A percentile compares a stretch with the other conserved stretches of the same genome.
Evolutionary conservation across 2,113 vertebrate genomes (phyloP).

Genomic region (Prietella phreatophila): DNA sequence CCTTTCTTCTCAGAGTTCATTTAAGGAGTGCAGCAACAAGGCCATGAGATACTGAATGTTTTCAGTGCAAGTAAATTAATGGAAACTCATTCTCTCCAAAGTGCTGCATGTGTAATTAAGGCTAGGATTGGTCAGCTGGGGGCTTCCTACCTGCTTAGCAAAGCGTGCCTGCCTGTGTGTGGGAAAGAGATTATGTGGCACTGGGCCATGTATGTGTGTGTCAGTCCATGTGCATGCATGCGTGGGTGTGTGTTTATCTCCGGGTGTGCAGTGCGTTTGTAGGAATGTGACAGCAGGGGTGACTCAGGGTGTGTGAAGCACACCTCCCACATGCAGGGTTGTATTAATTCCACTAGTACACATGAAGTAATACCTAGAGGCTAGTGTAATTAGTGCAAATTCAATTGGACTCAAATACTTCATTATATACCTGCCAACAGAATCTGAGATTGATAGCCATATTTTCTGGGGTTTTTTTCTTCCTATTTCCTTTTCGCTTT

Average conservation of each 20-base stretch:
- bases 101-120: slow-evolving; percentile 89
- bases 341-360: slow-evolving; percentile 63
- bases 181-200: slow-evolving; percentile 50
- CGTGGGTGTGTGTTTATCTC: slow-evolving; percentile 52
- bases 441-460: slow-evolving; percentile 70
- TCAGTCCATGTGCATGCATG: slow-evolving; percentile 37
- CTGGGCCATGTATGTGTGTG: slow-evolving; percentile 34
- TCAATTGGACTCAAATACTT: slow-evolving; percentile 74
- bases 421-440: slow-evolving; percentile 76
- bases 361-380: slow-evolving; percentile 74
- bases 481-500: slow-evolving; percentile 62
- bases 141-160: slow-evolving; percentile 76
- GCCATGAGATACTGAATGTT: slow-evolving; percentile 69
- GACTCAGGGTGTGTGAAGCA: slow-evolving; percentile 42
- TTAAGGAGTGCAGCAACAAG: slow-evolving; percentile 47
- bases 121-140: slow-evolving; percentile 62
- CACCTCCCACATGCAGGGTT: slow-evolving; percentile 54
- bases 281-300: slow-evolving; percentile 51
- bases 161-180: slow-evolving; percentile 61
- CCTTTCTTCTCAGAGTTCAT: slow-evolving; percentile 10
- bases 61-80: slow-evolving; percentile 90
- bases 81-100: slow-evolving; percentile 92
- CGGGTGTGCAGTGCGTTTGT: slow-evolving; percentile 30
- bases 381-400: slow-evolving; percentile 73
- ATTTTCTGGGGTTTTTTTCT: slow-evolving; percentile 63